Base-by-base conservation (phyloP, 2,113 vertebrate species). In the Halichoerus grypus region DNA sequence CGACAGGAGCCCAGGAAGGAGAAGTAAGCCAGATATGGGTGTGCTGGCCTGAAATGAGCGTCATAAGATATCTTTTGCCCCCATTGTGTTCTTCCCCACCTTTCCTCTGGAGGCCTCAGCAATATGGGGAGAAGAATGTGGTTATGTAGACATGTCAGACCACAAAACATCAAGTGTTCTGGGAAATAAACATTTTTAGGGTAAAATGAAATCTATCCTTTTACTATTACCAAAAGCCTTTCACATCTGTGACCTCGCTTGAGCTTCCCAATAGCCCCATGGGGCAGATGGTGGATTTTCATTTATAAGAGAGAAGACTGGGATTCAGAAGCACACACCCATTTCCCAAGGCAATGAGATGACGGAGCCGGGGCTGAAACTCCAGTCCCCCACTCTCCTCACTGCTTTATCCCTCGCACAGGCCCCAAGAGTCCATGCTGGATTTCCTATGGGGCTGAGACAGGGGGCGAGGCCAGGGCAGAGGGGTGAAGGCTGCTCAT, bases 11-110 rank as follows among this genome's bases (percentile, higher is more conserved):
- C 33, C 51, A 12, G 36, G 16, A n/a, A 65, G 24, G 49, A 33
- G 19, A 13, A 19, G 4, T 3, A 21, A 9, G 19, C 46, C 71
- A 39, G 36, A 22, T 3, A 0, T 1, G 19, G 7, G 18, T 9
- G 14, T 61, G 8, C 21, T 12, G 59, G 36, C 13, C 19, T 49
- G 3, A 28, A n/a, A 26, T 0, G 31, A 61, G 26, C 24, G 1
- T 36, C 89, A 65, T 7, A n/a, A 9, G 53, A n/a, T 12, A 49
- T 5, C 16, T 24, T 69, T 74, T 51, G n/a, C 51, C 42, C 14
- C 4, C 26, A 2, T 1, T 65, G 31, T n/a, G 3, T 31, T 31
- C n/a, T 26, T 86, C 65, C n/a, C 22, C 8, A 6, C 4, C 22
- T 10, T 80, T 74, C 39, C 31, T 71, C 24, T 8, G 51, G n/a